Percentiles rank a stretch among this genome's conserved stretches.
Evolutionary conservation across 2,113 vertebrate species (phyloP).

Genomic region (Hoplias malabaricus): DNA sequence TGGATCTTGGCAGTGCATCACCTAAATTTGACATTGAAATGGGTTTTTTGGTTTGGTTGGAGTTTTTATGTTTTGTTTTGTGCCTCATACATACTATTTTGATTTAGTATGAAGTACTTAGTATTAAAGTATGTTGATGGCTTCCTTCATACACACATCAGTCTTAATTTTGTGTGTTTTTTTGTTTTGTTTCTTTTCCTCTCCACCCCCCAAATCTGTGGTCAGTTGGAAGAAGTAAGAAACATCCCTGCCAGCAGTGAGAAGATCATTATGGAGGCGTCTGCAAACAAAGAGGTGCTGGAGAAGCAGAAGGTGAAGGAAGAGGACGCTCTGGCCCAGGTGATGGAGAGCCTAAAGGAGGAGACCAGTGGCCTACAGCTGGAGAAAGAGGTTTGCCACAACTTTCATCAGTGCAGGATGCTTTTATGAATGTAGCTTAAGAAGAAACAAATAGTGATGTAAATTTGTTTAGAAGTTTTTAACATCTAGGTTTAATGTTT

Average conservation of each 20-base stretch:
- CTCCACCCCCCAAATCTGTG: no score
- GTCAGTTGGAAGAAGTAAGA: conserved; percentile 84
- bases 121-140: not conserved
- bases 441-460: no score
- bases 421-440: not conserved
- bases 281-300: conserved; percentile 74
- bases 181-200: not conserved
- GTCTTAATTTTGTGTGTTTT: conserved; percentile 21
- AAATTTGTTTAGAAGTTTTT: no score
- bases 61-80: no score
- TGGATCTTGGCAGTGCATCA: no score
- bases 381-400: conserved; percentile 86
- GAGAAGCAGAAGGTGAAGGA: conserved; percentile 82
- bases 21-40: no score
- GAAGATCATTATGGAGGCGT: conserved; percentile 79
- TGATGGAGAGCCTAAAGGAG: conserved; percentile 88
- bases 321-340: conserved; percentile 81
- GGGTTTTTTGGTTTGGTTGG: no score
- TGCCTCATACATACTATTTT: not conserved
- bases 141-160: not conserved
- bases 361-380: conserved; percentile 88
- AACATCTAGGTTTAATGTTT: no score
- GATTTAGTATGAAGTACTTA: not conserved
- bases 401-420: not conserved
- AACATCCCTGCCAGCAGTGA: conserved; percentile 75